phyloP scores from a whole-genome alignment of 2,797 vertebrate species.

The Euthynnus affinis region DNA sequence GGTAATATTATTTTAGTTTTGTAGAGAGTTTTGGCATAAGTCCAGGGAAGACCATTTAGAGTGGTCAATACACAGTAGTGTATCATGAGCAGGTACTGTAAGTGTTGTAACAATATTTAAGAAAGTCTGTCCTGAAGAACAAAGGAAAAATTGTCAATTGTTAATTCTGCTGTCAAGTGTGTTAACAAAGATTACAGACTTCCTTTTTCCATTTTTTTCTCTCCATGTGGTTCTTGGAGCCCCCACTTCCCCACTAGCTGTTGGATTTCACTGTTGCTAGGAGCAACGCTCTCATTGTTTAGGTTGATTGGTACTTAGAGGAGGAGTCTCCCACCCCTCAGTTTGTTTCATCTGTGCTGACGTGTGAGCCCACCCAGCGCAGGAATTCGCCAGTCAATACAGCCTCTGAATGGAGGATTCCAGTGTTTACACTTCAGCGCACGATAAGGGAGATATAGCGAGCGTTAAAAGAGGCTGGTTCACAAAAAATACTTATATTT shows the following conservation, averaged over 20 bases:
- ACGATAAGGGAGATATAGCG: background rate
- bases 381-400: conserved; percentile 60
- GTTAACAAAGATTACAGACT: conserved; percentile 18
- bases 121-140: background rate
- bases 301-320: conserved; percentile 50
- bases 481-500: background rate
- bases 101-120: background rate
- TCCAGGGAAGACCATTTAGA: background rate
- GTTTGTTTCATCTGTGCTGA: conserved; percentile 54
- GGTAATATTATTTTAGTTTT: conserved; percentile 52
- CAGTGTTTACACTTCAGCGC: conserved; percentile 17
- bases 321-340: conserved; percentile 32
- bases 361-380: conserved; percentile 57
- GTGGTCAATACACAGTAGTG: background rate
- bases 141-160: conserved; percentile 1
- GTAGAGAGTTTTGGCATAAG: background rate
- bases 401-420: conserved; percentile 7
- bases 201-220: conserved; percentile 7
- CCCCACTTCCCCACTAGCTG: background rate
- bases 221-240: conserved; percentile 15
- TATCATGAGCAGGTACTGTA: background rate
- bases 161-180: conserved; percentile 35
- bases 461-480: background rate
- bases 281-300: conserved; percentile 56
- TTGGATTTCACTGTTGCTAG: conserved; percentile 43